These are phyloP conservation scores for Hermaeophaga mercurialis DNA, from an alignment of 2,888 invertebrate genomes.

Conservation along the genomic window DNA sequence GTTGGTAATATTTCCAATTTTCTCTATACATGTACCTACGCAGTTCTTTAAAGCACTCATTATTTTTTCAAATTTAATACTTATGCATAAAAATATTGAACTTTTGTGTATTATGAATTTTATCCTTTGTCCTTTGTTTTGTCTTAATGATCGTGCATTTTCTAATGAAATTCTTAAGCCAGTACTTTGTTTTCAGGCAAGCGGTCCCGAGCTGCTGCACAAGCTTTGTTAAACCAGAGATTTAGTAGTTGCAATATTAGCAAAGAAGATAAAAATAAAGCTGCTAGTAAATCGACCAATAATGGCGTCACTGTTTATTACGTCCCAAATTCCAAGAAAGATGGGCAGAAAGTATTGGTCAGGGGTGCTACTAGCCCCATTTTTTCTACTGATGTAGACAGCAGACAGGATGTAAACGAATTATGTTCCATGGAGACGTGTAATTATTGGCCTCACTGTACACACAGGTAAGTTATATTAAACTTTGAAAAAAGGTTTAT, in stretches of 20 bases:
- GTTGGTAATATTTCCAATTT: too few species aligned
- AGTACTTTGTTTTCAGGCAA: constrained; percentile 46
- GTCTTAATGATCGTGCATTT: too few species aligned
- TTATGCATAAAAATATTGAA: too few species aligned
- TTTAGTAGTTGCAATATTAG: constrained; percentile 49
- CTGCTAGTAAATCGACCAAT: constrained; percentile 46
- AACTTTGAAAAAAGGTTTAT: too few species aligned
- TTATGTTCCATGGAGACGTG: constrained; percentile 63
- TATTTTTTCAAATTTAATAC: too few species aligned
- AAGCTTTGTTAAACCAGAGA: constrained; percentile 54
- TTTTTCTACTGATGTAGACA: constrained; percentile 47
- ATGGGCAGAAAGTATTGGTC: constrained; percentile 56
- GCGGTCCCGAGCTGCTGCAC: constrained; percentile 60
- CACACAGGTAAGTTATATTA: constrained; percentile 60
- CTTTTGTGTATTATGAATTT: too few species aligned
- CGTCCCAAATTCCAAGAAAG: constrained; percentile 51
- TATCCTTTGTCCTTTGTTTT: too few species aligned
- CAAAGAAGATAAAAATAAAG: constrained; percentile 43
- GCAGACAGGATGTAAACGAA: constrained; percentile 37
- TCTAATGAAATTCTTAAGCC: too few species aligned
- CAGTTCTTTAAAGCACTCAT: too few species aligned
- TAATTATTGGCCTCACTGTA: constrained; percentile 68
- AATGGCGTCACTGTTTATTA: constrained; percentile 54
- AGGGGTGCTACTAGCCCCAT: constrained; percentile 60
- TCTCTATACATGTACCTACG: too few species aligned